Percentiles rank a stretch among this genome's conserved stretches.
phyloP scores from a whole-genome alignment of 2,113 vertebrate species.

The Spea bombifrons region DNA sequence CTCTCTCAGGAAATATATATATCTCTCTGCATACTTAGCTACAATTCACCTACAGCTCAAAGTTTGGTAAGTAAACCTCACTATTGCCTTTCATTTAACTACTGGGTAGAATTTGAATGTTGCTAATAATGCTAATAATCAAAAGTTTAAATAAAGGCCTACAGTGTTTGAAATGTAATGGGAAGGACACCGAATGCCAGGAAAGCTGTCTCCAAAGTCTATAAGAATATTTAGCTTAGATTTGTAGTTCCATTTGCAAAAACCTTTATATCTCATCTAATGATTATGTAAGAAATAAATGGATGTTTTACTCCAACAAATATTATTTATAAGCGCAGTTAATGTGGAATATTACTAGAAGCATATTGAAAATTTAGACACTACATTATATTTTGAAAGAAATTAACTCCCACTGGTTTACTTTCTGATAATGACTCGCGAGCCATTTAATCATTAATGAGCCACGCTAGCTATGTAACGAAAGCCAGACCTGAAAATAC shows the following conservation, averaged over 20 bases:
- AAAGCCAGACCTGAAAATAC: background rate
- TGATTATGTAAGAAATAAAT: slow-evolving; percentile 34
- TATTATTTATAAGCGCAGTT: slow-evolving; percentile 38
- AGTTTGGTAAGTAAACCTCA: too few species aligned
- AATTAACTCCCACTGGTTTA: slow-evolving; percentile 42
- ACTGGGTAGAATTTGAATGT: too few species aligned
- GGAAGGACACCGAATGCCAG: background rate
- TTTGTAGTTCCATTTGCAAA: slow-evolving; percentile 28
- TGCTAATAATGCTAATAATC: too few species aligned
- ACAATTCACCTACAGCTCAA: too few species aligned
- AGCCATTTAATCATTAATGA: slow-evolving; percentile 47
- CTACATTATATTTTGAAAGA: slow-evolving; percentile 42
- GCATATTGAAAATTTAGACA: slow-evolving; percentile 28
- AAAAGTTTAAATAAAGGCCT: background rate
- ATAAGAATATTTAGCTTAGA: slow-evolving; percentile 11
- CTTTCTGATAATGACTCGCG: slow-evolving; percentile 41
- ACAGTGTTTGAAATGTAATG: background rate
- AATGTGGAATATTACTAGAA: slow-evolving; percentile 36
- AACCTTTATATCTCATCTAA: slow-evolving; percentile 5
- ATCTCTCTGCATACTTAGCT: background rate
- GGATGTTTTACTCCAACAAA: slow-evolving; percentile 35
- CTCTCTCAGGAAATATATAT: too few species aligned
- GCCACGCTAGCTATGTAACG: slow-evolving; percentile 32
- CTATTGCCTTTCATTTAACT: too few species aligned
- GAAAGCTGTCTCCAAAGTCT: slow-evolving; percentile 17